phyloP scores from a whole-genome alignment of 2,113 vertebrate species.

The Seriola dumerili region DNA sequence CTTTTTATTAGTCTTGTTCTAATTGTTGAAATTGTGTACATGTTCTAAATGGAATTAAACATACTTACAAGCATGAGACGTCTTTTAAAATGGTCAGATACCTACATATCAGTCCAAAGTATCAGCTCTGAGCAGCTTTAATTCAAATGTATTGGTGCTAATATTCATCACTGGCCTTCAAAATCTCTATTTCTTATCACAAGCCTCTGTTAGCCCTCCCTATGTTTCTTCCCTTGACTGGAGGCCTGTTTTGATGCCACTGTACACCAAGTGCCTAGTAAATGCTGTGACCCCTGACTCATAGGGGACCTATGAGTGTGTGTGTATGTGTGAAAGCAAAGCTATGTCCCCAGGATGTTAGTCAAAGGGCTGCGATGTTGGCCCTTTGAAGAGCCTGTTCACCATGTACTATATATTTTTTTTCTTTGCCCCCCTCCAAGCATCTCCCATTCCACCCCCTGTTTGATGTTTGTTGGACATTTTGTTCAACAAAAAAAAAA shows the following conservation, averaged over 20 bases:
- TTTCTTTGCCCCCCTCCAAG: constrained; percentile 5
- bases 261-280: constrained; percentile 48
- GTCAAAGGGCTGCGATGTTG: constrained; percentile 45
- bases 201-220: not conserved
- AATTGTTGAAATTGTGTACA: not conserved
- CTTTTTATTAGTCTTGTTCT: not conserved
- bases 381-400: constrained; percentile 61
- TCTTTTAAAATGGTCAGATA: not conserved
- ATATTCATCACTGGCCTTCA: not conserved
- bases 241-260: constrained; percentile 45
- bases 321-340: constrained; percentile 19
- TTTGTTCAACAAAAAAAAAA: constrained; percentile 38
- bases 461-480: constrained; percentile 69
- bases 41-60: not conserved
- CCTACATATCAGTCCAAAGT: not conserved
- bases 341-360: constrained; percentile 58
- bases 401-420: constrained; percentile 51
- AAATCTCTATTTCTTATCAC: not conserved
- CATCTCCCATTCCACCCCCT: constrained; percentile 36
- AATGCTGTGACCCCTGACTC: constrained; percentile 67
- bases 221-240: not conserved
- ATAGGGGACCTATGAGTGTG: constrained; percentile 33
- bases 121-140: not conserved
- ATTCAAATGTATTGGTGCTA: not conserved
- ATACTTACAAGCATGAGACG: not conserved